Evolutionary conservation across 2,113 vertebrate genomes (phyloP), one percentile per base, ranked within the genome.

Genomic region (Callospermophilus lateralis): DNA sequence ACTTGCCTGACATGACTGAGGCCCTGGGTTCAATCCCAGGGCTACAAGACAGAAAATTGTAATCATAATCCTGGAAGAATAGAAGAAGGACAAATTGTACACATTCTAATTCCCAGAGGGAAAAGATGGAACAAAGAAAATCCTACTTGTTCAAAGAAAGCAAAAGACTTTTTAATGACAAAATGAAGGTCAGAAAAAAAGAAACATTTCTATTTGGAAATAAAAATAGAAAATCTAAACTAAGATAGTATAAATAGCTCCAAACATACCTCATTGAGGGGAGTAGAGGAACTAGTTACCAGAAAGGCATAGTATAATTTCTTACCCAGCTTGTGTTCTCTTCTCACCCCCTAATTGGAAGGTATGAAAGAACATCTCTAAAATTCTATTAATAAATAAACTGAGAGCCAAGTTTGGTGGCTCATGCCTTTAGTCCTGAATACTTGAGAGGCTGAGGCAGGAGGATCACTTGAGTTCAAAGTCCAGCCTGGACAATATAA

Each of bases 201-300:
- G 22, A 65, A 65, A n/a, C 42, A 61, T 53, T 67, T 92, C 45
- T 83, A 87, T 53, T 73, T 85, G 87, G 55, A 95, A 84, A 70
- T 30, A 76, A 72, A 90, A 87, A 92, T 45, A 89, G 45, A 89
- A 95, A 94, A 87, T n/a, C 53, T 51, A 55, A 32, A 39, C 88
- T 45, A 95, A 87, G 39, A 61, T 32, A 1, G 12, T 65, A 77
- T 77, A 53, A 94, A 68, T 10, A 63, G 13, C n/a, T 42, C 32
- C 76, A 74, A 90, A 68, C 6, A 1, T 80, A 93, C 30, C 70
- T 93, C 65, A 58, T 0, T 37, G 65, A 90, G 70, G 72, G 84
- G 53, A 70, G 3, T 4, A 6, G 5, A 91, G 13, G 51, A 22
- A 10, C 42, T 3, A 96, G 13, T 95, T 92, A 80, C 12, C 61